Evolutionary conservation across 2,888 invertebrate genomes (phyloP), one percentile per base, ranked within the genome.

Genomic region (Coelopa pilipes): DNA sequence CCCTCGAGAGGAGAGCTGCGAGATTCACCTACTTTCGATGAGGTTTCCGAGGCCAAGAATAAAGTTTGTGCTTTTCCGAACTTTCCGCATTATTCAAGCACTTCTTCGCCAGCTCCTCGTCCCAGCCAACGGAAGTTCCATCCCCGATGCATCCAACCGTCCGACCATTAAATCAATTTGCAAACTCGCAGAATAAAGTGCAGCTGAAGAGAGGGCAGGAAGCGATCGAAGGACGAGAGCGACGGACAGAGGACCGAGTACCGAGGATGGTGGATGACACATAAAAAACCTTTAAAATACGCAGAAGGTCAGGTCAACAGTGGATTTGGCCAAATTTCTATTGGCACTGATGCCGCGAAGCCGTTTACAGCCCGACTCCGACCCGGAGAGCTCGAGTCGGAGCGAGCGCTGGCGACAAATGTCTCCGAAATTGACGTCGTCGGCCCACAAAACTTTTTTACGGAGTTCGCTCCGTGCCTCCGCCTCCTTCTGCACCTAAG

Each of bases 301-400:
- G 10, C 34, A 34, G 34, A 53, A 53, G 24, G 60, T 21, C 59
- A 70, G 70, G 70, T 70, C 70, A 60, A 47, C 21, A 46, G 47
- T 49, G n/a, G 17, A 70, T 59, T 63, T 70, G 70, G 70, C 70
- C 59, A 59, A 49, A n/a, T 70, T 70, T 49, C 60, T 60, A 60
- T 19, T 60, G 70, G 70, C 70, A 46, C 53, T 53, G 53, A 53
- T 13, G 53, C 10, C n/a, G 53, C 3, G 53, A 13, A 13, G 3
- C 53, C 53, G 53, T 53, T 13, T n/a, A 53, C 3, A 53, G n/a
- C 53, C 4, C 13, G 4, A 53, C 4, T n/a, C 10, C 53, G 3
- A 13, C 3, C 4, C n/a, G 53, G 10, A 49, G 49, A 10, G 49
- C 49, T 49, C 49, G 53, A 53, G n/a, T 53, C 53, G 10, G 5